Conservation (phyloP, 2,888 invertebrate genomes). For the Plusia festucae region DNA sequence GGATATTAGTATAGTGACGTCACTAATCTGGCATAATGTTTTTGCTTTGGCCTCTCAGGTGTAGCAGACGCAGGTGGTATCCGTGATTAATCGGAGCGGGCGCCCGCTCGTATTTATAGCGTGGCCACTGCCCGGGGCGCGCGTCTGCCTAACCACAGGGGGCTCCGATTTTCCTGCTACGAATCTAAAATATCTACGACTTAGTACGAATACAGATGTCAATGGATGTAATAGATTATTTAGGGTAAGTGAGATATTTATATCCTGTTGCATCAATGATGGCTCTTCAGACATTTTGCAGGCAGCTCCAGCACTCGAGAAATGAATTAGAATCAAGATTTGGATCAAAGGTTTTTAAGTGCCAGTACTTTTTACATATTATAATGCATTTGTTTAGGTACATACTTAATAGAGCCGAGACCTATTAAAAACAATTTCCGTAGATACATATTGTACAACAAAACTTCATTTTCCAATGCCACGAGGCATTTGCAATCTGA, state of each 20-base stretch:
- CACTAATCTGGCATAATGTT: slow-evolving; percentile 73
- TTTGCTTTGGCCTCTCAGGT: slow-evolving; percentile 74
- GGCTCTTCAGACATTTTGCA: background rate
- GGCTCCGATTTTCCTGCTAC: slow-evolving; percentile 62
- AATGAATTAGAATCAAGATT: background rate
- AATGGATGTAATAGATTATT: slow-evolving; percentile 46
- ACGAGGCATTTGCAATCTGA: background rate
- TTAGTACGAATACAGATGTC: slow-evolving; percentile 55
- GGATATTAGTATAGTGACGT: slow-evolving; percentile 64
- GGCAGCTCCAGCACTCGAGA: background rate
- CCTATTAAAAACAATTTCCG: too few species aligned
- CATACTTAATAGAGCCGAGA: too few species aligned
- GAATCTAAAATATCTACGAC: slow-evolving; percentile 63
- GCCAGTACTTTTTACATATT: too few species aligned
- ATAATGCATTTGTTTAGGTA: too few species aligned
- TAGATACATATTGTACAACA: too few species aligned
- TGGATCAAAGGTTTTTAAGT: too few species aligned
- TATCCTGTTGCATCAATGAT: slow-evolving; percentile 5
- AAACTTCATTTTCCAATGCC: too few species aligned
- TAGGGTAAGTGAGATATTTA: slow-evolving; percentile 22
- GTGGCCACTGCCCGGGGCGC: slow-evolving; percentile 67
- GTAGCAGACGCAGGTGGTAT: slow-evolving; percentile 76
- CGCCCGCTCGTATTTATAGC: slow-evolving; percentile 79
- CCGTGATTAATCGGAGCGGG: slow-evolving; percentile 80
- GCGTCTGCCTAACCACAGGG: slow-evolving; percentile 72